Percentiles rank a stretch among this genome's conserved stretches.
Conservation (phyloP, 2,888 invertebrate genomes). For the Xanthia togata region DNA sequence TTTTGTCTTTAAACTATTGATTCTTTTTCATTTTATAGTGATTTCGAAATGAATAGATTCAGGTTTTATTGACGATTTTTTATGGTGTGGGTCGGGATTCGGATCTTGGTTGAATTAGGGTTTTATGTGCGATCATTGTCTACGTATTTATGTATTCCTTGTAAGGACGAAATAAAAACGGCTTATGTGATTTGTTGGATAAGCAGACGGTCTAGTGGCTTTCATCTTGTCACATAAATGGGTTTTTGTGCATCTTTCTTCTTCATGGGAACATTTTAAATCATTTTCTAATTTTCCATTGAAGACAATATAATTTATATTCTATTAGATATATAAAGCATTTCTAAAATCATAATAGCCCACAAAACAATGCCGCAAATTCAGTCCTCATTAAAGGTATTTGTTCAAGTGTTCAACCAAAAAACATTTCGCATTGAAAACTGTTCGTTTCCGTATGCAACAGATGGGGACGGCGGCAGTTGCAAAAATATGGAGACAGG, state of each 20-base stretch:
- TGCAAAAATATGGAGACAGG: conserved; percentile 68
- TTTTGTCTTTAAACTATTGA: conserved; percentile 66
- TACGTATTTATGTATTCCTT: conserved; percentile 62
- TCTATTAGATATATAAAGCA: no score
- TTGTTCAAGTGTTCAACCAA: conserved; percentile 60
- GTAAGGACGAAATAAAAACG: conserved; percentile 61
- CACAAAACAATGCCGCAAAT: conserved; percentile 32
- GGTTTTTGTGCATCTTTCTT: conserved; percentile 2
- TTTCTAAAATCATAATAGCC: conserved; percentile 31
- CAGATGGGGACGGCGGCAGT: conserved; percentile 66
- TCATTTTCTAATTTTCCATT: not conserved
- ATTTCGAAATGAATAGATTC: conserved; percentile 66
- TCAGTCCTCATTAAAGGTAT: conserved; percentile 52
- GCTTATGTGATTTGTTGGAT: conserved; percentile 55
- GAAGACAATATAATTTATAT: not conserved
- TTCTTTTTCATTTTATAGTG: conserved; percentile 67
- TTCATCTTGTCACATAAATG: conserved; percentile 5
- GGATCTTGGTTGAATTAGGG: conserved; percentile 62
- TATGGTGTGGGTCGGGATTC: conserved; percentile 63
- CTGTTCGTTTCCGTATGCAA: conserved; percentile 63
- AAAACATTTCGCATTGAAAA: conserved; percentile 62
- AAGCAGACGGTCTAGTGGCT: conserved; percentile 25
- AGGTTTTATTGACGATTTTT: conserved; percentile 64
- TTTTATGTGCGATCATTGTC: conserved; percentile 67
- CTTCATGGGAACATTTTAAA: not conserved